Evolutionary conservation across 2,888 invertebrate genomes (phyloP).

Genomic region (Melipona bicolor): DNA sequence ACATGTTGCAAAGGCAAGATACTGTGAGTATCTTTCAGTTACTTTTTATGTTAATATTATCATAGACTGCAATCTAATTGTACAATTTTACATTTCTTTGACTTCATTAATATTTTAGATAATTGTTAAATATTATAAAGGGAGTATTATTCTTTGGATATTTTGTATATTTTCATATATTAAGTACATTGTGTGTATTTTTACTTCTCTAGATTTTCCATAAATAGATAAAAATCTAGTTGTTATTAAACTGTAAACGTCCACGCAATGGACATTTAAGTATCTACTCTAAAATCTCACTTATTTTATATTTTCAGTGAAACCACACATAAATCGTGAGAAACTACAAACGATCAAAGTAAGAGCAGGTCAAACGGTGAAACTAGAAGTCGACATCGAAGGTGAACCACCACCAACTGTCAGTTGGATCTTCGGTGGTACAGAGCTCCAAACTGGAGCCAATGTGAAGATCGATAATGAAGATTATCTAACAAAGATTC

Average conservation of each 20-base stretch:
- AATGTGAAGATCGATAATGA: slow-evolving; percentile 93
- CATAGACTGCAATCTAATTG: no score
- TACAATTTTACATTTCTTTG: no score
- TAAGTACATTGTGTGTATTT: no score
- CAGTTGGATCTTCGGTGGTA: slow-evolving; percentile 90
- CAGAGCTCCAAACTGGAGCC: slow-evolving; percentile 88
- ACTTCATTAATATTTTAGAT: no score
- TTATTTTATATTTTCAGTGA: slow-evolving; percentile 87
- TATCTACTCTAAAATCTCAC: no score
- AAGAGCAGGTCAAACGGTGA: slow-evolving; percentile 95
- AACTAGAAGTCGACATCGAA: slow-evolving; percentile 96
- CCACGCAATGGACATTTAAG: no score
- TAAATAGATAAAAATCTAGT: no score
- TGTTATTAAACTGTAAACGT: no score
- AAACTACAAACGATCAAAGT: slow-evolving; percentile 95
- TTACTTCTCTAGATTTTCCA: no score
- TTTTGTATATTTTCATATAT: no score
- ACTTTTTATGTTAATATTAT: not conserved
- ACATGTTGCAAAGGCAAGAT: slow-evolving; percentile 94
- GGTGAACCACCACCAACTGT: slow-evolving; percentile 98
- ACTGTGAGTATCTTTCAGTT: slow-evolving; percentile 87
- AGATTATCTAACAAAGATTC: slow-evolving; percentile 95
- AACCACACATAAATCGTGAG: slow-evolving; percentile 97
- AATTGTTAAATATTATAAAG: no score
- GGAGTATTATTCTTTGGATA: no score